phyloP scores from a whole-genome alignment of 2,888 invertebrate species.

The Apamea monoglypha region DNA sequence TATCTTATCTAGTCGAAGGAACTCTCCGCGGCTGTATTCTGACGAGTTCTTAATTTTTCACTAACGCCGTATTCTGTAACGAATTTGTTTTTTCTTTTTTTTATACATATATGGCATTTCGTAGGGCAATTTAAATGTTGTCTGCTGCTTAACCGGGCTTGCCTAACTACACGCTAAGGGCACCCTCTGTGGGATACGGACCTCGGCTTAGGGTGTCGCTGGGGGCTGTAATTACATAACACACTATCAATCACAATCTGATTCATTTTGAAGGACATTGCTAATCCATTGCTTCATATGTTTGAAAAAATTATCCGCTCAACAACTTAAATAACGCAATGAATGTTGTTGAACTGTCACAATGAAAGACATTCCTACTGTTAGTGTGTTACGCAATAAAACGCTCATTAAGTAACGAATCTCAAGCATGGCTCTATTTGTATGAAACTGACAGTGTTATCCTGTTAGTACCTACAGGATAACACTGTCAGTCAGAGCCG shows the following conservation, averaged over 20 bases:
- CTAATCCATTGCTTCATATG: too few species aligned
- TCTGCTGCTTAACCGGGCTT: not conserved
- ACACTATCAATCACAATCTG: too few species aligned
- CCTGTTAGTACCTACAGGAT: too few species aligned
- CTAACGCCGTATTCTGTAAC: not conserved
- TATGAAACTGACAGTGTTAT: not conserved
- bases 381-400: too few species aligned
- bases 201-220: not conserved
- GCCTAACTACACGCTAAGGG: not conserved
- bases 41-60: not conserved
- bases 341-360: too few species aligned
- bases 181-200: not conserved
- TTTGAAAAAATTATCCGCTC: too few species aligned
- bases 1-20: constrained; percentile 33
- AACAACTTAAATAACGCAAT: too few species aligned
- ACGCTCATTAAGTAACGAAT: not conserved
- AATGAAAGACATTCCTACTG: too few species aligned
- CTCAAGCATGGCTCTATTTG: not conserved
- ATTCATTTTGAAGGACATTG: too few species aligned
- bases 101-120: not conserved
- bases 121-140: not conserved
- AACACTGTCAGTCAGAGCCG: too few species aligned
- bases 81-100: not conserved
- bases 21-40: constrained; percentile 11
- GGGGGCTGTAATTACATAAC: not conserved